Conservation (phyloP, 2,888 invertebrate species). For the Drosophila lutescens region DNA sequence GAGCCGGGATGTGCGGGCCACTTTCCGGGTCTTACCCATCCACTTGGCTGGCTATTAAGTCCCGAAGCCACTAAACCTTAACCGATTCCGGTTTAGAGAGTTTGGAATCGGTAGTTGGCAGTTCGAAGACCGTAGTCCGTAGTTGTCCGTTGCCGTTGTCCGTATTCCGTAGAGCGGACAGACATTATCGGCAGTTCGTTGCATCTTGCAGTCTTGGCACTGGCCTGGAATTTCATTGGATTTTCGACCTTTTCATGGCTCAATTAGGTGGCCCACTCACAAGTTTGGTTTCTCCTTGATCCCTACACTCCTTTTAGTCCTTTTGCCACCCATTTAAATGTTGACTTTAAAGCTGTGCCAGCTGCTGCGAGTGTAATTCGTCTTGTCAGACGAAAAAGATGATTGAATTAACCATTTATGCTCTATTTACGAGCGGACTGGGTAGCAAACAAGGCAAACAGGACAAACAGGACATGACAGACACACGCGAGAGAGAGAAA, state of each 20-base stretch:
- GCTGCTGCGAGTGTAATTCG: slow-evolving; percentile 36
- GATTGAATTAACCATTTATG: slow-evolving; percentile 83
- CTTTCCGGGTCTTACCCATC: not conserved
- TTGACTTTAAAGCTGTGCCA: slow-evolving; percentile 4
- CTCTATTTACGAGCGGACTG: slow-evolving; percentile 63
- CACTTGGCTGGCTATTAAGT: slow-evolving; percentile 10
- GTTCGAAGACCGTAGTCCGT: too few species aligned
- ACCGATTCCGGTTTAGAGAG: slow-evolving; percentile 30
- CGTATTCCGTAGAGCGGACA: too few species aligned
- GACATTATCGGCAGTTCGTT: not conserved
- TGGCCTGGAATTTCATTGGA: slow-evolving; percentile 12
- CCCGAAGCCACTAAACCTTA: slow-evolving; percentile 73
- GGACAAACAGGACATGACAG: slow-evolving; percentile 31
- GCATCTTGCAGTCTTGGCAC: slow-evolving; percentile 13
- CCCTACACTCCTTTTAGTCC: too few species aligned
- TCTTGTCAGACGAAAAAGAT: slow-evolving; percentile 62
- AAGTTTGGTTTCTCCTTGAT: not conserved
- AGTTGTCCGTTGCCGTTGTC: too few species aligned
- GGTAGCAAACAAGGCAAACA: slow-evolving; percentile 41
- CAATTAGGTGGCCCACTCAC: slow-evolving; percentile 24
- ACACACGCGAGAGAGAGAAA: slow-evolving; percentile 7
- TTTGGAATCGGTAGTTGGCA: too few species aligned
- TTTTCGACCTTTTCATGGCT: slow-evolving; percentile 25
- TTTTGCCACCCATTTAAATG: too few species aligned
- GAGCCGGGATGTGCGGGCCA: slow-evolving; percentile 59